phyloP scores from a whole-genome alignment of 2,888 invertebrate genomes.

The Alentia gelatinosa region DNA sequence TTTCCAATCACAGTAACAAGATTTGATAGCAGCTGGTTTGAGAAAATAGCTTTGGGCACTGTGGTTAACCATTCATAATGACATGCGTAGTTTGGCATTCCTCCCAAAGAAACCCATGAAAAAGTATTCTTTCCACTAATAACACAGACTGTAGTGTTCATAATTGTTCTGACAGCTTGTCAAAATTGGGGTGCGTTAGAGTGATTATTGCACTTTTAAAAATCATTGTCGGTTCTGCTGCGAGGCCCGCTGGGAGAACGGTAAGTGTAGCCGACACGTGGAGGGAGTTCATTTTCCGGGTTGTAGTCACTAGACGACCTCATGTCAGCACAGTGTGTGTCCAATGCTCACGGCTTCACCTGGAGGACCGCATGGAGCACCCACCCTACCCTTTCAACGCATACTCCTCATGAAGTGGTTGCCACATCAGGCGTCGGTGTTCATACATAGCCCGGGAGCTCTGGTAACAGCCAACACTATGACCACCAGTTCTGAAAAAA shows the following conservation, averaged over 20 bases:
- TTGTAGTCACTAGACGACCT: neutral
- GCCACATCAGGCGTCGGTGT: neutral
- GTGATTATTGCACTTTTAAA: no score
- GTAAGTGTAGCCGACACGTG: neutral
- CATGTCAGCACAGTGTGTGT: neutral
- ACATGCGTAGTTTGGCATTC: no score
- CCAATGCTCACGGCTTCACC: neutral
- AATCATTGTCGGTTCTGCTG: neutral
- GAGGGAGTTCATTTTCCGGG: neutral
- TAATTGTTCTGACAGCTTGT: neutral
- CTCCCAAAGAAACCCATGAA: no score
- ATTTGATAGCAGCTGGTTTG: no score
- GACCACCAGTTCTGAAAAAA: no score
- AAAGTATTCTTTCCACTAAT: no score
- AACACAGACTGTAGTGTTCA: neutral
- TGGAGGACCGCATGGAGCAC: neutral
- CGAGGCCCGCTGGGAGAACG: neutral
- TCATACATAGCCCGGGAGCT: neutral
- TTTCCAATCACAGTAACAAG: no score
- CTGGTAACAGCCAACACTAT: neutral
- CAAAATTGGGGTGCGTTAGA: no score
- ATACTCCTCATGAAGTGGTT: no score
- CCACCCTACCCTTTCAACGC: neutral
- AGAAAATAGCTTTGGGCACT: no score
- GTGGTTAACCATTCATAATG: no score